Evolutionary conservation across 2,113 vertebrate species (phyloP).

Genomic region (Clarias macrocephalus): DNA sequence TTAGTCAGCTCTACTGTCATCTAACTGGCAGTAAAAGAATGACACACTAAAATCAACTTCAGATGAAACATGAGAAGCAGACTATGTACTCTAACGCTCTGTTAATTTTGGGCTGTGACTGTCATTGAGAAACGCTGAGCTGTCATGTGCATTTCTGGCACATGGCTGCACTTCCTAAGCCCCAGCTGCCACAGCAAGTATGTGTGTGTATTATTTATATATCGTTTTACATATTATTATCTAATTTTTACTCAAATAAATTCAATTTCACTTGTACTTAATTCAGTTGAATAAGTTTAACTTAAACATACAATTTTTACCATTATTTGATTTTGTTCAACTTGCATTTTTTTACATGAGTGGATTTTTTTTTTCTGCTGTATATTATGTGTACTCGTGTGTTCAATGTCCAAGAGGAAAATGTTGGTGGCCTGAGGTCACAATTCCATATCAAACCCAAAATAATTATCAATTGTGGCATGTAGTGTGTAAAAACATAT

Average conservation of each 20-base stretch:
- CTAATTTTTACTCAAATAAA: too few relatives aligned
- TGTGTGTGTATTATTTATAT: background rate
- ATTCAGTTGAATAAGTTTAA: too few relatives aligned
- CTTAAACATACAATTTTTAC: too few relatives aligned
- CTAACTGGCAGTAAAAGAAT: background rate
- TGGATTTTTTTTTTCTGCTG: too few relatives aligned
- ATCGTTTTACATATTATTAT: too few relatives aligned
- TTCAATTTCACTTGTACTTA: too few relatives aligned
- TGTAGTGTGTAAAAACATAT: background rate
- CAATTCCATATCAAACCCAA: constrained; percentile 14
- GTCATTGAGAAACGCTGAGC: constrained; percentile 44
- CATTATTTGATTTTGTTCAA: too few relatives aligned
- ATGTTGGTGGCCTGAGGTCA: constrained; percentile 11
- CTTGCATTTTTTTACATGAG: too few relatives aligned
- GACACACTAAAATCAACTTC: background rate
- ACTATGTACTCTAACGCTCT: background rate
- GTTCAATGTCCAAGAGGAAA: constrained; percentile 25
- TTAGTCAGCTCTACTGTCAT: background rate
- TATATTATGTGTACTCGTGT: constrained; percentile 6
- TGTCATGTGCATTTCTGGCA: constrained; percentile 50
- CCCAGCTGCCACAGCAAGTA: constrained; percentile 36
- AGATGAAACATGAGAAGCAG: background rate
- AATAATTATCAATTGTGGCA: constrained; percentile 10
- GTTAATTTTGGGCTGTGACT: constrained; percentile 56
- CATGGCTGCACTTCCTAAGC: background rate